These are phyloP conservation scores for Cyprinodon variegatus DNA, from an alignment of 2,113 vertebrate species.

Conservation along the genomic window DNA sequence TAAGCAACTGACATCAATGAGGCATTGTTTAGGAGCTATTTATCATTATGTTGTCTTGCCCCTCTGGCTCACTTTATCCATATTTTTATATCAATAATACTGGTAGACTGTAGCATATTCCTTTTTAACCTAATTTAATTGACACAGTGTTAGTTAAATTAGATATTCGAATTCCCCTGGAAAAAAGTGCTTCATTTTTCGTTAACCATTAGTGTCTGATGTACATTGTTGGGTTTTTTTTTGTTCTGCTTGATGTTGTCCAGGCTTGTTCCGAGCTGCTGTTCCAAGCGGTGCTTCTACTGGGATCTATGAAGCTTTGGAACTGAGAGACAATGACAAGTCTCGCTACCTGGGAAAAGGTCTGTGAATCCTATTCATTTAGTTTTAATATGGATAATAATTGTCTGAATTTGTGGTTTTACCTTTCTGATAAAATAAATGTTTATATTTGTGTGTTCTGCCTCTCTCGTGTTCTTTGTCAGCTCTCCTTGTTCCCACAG, in stretches of 20 bases:
- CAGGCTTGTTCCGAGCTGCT: constrained; percentile 94
- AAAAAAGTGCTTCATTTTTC: background rate
- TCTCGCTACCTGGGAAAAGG: constrained; percentile 94
- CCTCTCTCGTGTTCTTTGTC: constrained; percentile 5
- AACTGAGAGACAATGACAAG: constrained; percentile 96
- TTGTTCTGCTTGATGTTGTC: constrained; percentile 5
- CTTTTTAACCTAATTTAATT: background rate
- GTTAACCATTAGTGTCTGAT: background rate
- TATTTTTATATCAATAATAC: background rate
- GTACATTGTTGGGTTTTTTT: background rate
- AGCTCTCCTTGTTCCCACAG: constrained; percentile 71
- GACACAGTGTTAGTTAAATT: background rate
- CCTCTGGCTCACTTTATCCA: background rate
- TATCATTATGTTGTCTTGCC: background rate
- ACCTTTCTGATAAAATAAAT: background rate
- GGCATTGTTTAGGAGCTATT: background rate
- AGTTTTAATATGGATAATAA: background rate
- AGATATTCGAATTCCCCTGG: background rate
- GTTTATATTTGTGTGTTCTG: background rate
- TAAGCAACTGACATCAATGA: background rate
- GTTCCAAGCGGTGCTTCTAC: constrained; percentile 97
- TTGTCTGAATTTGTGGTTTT: background rate
- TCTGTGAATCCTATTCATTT: constrained; percentile 50
- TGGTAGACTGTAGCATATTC: background rate
- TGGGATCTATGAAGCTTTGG: constrained; percentile 95